phyloP scores from a whole-genome alignment of 2,113 vertebrate species.

The Muntiacus reevesi region DNA sequence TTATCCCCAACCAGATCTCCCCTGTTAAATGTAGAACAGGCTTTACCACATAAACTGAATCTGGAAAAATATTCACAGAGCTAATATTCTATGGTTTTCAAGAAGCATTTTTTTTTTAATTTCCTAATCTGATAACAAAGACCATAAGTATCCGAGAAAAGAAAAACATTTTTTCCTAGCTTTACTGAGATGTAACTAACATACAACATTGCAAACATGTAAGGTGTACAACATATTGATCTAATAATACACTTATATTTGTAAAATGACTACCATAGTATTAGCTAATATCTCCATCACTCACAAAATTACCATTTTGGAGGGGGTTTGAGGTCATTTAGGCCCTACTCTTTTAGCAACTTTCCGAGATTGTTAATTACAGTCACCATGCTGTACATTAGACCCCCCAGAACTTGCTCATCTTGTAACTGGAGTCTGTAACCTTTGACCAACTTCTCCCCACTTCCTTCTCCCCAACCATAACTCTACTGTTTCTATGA shows the following conservation, averaged over 20 bases:
- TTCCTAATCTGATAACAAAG: not conserved
- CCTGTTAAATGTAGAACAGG: not conserved
- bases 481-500: not conserved
- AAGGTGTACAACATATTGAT: not conserved
- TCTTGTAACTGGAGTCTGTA: not conserved
- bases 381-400: not conserved
- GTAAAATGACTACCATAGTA: not conserved
- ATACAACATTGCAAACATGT: rapidly evolving
- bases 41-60: not conserved
- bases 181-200: not conserved
- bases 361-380: not conserved
- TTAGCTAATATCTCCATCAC: not conserved
- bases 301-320: not conserved
- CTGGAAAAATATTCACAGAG: not conserved
- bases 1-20: not conserved
- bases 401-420: not conserved
- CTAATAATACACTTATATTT: too few species aligned
- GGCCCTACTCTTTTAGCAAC: not conserved
- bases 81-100: not conserved
- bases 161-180: not conserved
- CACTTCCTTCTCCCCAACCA: not conserved
- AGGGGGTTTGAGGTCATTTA: not conserved
- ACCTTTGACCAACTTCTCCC: not conserved
- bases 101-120: not conserved
- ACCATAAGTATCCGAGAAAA: not conserved